phyloP scores from a whole-genome alignment of 1,140 invertebrate species.

The Belonocnema kinseyi region DNA sequence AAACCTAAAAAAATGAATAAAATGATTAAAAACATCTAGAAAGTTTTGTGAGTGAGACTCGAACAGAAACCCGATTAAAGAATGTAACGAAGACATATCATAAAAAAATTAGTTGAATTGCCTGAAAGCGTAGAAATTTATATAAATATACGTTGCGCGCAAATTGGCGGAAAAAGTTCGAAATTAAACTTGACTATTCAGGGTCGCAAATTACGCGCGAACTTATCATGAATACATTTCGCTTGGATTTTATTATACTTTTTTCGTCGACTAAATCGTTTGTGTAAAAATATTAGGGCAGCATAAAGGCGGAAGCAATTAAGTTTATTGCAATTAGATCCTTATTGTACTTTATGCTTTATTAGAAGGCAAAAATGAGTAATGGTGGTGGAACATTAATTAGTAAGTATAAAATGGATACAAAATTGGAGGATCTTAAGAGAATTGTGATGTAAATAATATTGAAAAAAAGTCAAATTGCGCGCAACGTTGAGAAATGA shows the following conservation, averaged over 20 bases:
- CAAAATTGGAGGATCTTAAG: conserved; percentile 33
- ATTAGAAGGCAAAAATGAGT: not conserved
- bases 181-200: not conserved
- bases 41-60: conserved; percentile 65
- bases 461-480: conserved; percentile 58
- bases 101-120: conserved; percentile 73
- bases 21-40: conserved; percentile 41
- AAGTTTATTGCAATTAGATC: not conserved
- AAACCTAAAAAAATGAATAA: conserved; percentile 18
- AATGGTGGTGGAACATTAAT: not conserved
- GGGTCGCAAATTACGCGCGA: not conserved
- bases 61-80: conserved; percentile 68
- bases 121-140: conserved; percentile 73
- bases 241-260: not conserved
- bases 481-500: conserved; percentile 64
- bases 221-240: not conserved
- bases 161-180: conserved; percentile 58
- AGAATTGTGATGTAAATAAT: conserved; percentile 60
- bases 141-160: conserved; percentile 65
- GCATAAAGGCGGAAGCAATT: not conserved
- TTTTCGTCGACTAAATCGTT: not conserved
- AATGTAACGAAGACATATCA: conserved; percentile 75
- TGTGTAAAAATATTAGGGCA: not conserved
- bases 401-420: not conserved
- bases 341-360: not conserved